Conservation (phyloP, 2,888 invertebrate genomes). For the Drosophila kokeensis region DNA sequence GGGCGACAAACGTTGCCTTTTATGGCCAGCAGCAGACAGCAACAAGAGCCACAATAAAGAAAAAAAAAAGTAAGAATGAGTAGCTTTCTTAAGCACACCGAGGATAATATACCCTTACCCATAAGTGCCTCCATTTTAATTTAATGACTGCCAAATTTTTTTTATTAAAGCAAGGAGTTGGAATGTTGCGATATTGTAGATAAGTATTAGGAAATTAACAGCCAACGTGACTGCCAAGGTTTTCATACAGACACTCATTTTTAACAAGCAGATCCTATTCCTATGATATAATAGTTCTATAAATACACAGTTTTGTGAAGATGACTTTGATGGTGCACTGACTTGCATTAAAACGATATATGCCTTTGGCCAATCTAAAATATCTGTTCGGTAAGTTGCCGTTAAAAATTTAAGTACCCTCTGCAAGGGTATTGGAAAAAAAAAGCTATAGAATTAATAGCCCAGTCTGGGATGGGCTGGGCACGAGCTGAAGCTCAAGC, state of each 20-base stretch:
- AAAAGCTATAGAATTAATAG: slow-evolving; percentile 70
- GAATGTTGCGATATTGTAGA: not conserved
- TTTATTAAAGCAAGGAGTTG: not conserved
- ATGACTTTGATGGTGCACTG: not conserved
- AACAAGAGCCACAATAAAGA: slow-evolving; percentile 21
- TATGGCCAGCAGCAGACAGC: slow-evolving; percentile 56
- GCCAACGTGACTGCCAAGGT: not conserved
- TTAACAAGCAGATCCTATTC: not conserved
- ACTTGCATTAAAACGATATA: not conserved
- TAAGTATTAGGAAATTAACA: not conserved
- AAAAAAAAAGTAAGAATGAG: slow-evolving; percentile 20
- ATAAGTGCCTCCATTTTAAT: not conserved
- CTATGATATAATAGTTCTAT: not conserved
- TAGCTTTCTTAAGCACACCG: not conserved
- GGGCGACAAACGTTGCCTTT: slow-evolving; percentile 78
- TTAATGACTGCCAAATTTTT: not conserved
- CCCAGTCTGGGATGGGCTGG: slow-evolving; percentile 57
- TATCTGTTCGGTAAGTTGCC: not conserved
- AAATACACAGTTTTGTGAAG: not conserved
- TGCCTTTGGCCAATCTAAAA: not conserved
- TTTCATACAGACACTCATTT: not conserved
- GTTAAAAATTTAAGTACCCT: not conserved
- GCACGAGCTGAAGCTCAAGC: slow-evolving; percentile 65
- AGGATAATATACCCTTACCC: not conserved
- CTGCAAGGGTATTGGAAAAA: slow-evolving; percentile 11